phyloP scores from a whole-genome alignment of 2,113 vertebrate genomes.

The Pollachius pollachius region DNA sequence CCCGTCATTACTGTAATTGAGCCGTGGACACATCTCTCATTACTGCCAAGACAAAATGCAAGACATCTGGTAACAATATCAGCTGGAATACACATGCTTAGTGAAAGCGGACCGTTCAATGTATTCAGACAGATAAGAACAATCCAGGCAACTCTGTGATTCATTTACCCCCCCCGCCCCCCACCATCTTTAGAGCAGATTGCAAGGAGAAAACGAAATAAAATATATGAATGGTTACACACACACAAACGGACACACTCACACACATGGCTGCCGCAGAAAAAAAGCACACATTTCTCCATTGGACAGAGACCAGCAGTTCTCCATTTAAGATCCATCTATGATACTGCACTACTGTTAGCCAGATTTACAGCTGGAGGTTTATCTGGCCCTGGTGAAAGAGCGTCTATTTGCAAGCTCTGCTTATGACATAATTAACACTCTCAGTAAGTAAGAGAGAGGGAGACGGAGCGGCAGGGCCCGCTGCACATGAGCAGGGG shows the following conservation, averaged over 20 bases:
- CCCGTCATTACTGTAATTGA: constrained; percentile 69
- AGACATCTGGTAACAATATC: constrained; percentile 74
- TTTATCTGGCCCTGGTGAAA: constrained; percentile 58
- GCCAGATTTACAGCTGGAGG: constrained; percentile 66
- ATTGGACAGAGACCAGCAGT: constrained; percentile 39
- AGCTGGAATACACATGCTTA: constrained; percentile 58
- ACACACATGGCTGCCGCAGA: constrained; percentile 11
- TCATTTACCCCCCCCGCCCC: constrained; percentile 15
- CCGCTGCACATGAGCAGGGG: constrained; percentile 56
- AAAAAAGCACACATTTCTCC: constrained; percentile 33
- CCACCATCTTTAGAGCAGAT: constrained; percentile 22
- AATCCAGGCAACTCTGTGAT: constrained; percentile 43
- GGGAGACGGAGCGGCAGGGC: constrained; percentile 52
- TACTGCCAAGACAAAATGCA: constrained; percentile 65
- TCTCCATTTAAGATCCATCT: constrained; percentile 45
- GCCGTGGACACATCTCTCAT: constrained; percentile 58
- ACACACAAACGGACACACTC: constrained; percentile 16
- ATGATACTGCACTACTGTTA: constrained; percentile 46
- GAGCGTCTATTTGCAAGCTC: constrained; percentile 60
- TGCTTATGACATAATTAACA: constrained; percentile 78
- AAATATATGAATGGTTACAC: constrained; percentile 19
- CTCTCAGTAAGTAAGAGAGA: constrained; percentile 53
- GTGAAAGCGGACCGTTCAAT: constrained; percentile 60
- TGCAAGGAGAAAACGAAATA: constrained; percentile 30
- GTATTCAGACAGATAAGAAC: constrained; percentile 60